These are phyloP conservation scores for Drosophila serrata DNA, from an alignment of 1,140 invertebrate genomes.

Conservation along the genomic window DNA sequence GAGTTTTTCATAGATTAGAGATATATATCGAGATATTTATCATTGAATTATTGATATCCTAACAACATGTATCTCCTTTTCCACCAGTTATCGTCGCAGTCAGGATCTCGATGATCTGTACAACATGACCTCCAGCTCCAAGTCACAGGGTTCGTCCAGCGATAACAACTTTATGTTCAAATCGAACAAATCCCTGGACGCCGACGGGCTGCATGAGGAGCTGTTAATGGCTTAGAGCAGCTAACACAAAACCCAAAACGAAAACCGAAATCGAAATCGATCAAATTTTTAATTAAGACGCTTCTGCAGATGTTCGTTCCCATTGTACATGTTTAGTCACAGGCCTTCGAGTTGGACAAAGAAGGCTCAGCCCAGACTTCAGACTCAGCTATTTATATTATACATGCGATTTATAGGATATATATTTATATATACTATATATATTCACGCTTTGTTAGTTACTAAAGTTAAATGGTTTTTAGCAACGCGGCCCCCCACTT, in stretches of 20 bases:
- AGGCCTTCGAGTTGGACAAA: conserved; percentile 5
- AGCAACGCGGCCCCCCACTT: conserved; percentile 28
- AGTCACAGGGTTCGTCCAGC: conserved; percentile 86
- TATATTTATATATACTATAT: conserved; percentile 12
- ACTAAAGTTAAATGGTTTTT: conserved; percentile 34
- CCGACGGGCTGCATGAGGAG: conserved; percentile 67
- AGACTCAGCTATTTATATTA: conserved; percentile 24
- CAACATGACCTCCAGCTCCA: conserved; percentile 86
- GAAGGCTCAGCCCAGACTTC: conserved; percentile 8
- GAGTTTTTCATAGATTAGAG: conserved; percentile 6
- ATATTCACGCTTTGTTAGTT: conserved; percentile 47
- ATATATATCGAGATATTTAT: not conserved
- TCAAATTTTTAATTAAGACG: conserved; percentile 40
- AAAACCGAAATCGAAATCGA: conserved; percentile 5
- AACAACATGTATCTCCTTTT: too few relatives aligned
- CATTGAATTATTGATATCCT: too few relatives aligned
- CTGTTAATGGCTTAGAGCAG: conserved; percentile 66
- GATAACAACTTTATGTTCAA: conserved; percentile 79
- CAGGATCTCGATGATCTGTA: conserved; percentile 87
- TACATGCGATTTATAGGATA: conserved; percentile 22
- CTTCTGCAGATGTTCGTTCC: conserved; percentile 26
- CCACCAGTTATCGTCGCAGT: conserved; percentile 83
- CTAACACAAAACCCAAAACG: not conserved
- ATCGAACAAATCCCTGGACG: conserved; percentile 78
- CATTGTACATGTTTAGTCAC: conserved; percentile 52